A percentile compares a stretch with the other conserved stretches of the same genome.
These are phyloP conservation scores for Eristalis tenax DNA, from an alignment of 2,888 invertebrate genomes.

Conservation along the genomic window DNA sequence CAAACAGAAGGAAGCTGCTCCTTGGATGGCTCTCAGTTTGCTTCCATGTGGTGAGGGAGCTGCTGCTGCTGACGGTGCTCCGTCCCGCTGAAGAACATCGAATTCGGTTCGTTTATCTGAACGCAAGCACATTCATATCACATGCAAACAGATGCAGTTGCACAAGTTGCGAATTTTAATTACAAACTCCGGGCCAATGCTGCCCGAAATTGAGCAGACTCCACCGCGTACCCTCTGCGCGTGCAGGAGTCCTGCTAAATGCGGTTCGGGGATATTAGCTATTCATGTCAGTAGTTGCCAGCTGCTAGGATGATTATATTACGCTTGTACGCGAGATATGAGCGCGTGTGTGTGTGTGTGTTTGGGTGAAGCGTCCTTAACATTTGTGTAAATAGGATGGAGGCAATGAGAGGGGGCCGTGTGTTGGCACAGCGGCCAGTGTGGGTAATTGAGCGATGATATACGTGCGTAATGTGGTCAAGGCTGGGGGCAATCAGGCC, in stretches of 20 bases:
- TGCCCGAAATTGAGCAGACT: constrained; percentile 37
- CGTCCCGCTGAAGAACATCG: neutral
- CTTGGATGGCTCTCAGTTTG: neutral
- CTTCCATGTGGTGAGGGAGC: neutral
- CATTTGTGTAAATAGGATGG: constrained; percentile 48
- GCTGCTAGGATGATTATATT: constrained; percentile 20
- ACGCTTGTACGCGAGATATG: neutral
- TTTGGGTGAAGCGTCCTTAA: constrained; percentile 32
- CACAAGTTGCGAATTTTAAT: constrained; percentile 68
- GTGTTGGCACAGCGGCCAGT: constrained; percentile 9
- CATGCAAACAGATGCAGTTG: constrained; percentile 56
- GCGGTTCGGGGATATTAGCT: constrained; percentile 59
- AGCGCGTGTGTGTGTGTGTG: neutral
- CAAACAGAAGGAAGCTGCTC: neutral
- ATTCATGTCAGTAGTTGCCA: constrained; percentile 49
- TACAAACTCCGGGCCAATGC: constrained; percentile 56
- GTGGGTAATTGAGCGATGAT: constrained; percentile 53
- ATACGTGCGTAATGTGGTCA: constrained; percentile 37
- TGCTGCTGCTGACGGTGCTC: neutral
- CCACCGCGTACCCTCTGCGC: neutral
- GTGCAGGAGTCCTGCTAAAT: constrained; percentile 10
- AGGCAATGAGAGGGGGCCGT: neutral
- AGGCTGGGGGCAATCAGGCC: constrained; percentile 24
- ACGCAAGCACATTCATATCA: constrained; percentile 44
- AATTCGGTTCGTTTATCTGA: constrained; percentile 11